Evolutionary conservation across 2,888 invertebrate genomes (phyloP), one percentile per base, ranked within the genome.

Genomic region (Drosophila acutilabella): DNA sequence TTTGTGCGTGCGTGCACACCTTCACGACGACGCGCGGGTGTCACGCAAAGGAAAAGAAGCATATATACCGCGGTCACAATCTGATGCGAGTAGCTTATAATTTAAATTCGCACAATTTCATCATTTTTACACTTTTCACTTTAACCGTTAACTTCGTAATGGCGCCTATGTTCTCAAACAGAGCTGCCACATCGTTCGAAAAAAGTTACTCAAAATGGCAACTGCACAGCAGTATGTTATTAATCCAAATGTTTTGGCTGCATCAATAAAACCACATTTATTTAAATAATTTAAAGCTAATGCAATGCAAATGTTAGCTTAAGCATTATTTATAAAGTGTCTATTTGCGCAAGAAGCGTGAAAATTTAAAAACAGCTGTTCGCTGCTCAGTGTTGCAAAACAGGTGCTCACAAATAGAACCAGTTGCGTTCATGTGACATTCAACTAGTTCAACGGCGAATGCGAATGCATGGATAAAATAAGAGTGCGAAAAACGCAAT

Each of bases 391-490:
- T 56, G 56, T 23, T 56, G 56, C n/a, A 3, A 20, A 42, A 14
- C 13, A n/a, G 40, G 47, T 65, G 48, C 14, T 65, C 58, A 4
- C 1, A 11, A 68, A 11, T 23, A 18, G 60, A 75, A 50, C 42
- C 16, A 26, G 18, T 10, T 38, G 16, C 45, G 26, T 11, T 51
- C 18, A 56, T 7, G 7, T n/a, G 26, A 10, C 2, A 20, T 47
- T 2, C 5, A 14, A 16, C 14, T 45, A 45, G 45, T 14, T 14
- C 64, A 7, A 2, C 11, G 53, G 16, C 11, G 30, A 62, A 64
- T 61, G 38, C 41, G 33, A 72, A 71, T 42, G 51, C 14, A 58
- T 23, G 57, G 41, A 54, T 58, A 62, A 75, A 44, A 18, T 48
- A 57, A 18, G 4, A 56, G 36, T 48, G 70, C 45, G 18, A 41